phyloP scores from a whole-genome alignment of 2,797 vertebrate species.

The Lophura swinhoii region DNA sequence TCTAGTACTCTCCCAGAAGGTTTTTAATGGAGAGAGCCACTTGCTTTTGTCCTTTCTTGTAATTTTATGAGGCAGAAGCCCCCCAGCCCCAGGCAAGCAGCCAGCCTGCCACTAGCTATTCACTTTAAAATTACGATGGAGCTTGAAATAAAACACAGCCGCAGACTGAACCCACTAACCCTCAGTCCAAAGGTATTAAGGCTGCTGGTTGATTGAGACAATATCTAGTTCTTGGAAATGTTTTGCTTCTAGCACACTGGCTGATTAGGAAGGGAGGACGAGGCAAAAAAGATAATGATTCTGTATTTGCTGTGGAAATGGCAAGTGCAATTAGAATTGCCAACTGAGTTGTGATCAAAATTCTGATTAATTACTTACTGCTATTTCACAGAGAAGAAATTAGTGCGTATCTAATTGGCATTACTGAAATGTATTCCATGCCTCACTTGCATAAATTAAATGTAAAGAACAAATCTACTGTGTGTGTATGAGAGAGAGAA shows the following conservation, averaged over 20 bases:
- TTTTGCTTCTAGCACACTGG: slow-evolving; percentile 66
- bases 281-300: slow-evolving; percentile 58
- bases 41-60: slow-evolving; percentile 58
- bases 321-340: slow-evolving; percentile 75
- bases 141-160: slow-evolving; percentile 65
- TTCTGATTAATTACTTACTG: slow-evolving; percentile 77
- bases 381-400: slow-evolving; percentile 74
- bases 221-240: slow-evolving; percentile 74
- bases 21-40: slow-evolving; percentile 60
- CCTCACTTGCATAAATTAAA: slow-evolving; percentile 67
- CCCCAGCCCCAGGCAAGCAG: slow-evolving; percentile 48
- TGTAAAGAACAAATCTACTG: slow-evolving; percentile 40
- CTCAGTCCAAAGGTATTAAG: slow-evolving; percentile 64
- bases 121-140: slow-evolving; percentile 58
- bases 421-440: slow-evolving; percentile 62
- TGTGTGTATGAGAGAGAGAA: background rate
- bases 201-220: slow-evolving; percentile 49
- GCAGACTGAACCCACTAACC: slow-evolving; percentile 26
- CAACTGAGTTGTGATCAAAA: slow-evolving; percentile 77
- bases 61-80: slow-evolving; percentile 73
- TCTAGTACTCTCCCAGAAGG: slow-evolving; percentile 50
- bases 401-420: slow-evolving; percentile 71
- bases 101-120: slow-evolving; percentile 68
- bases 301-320: slow-evolving; percentile 66
- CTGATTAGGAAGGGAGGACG: slow-evolving; percentile 60